These are phyloP conservation scores for Stictonetta naevosa DNA, from an alignment of 2,113 vertebrate species.

Conservation along the genomic window DNA sequence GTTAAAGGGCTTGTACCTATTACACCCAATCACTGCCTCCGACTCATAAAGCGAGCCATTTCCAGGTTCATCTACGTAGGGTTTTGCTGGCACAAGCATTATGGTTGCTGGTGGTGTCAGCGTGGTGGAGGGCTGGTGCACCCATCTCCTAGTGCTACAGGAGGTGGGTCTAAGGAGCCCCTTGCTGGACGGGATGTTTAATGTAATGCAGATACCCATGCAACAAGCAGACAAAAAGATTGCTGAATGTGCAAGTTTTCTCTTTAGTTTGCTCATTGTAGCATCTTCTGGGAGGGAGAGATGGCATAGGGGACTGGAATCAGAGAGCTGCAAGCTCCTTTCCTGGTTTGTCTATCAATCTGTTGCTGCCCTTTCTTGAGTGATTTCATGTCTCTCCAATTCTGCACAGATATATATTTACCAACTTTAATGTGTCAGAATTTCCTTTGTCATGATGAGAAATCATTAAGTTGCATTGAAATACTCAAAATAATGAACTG, in stretches of 20 bases:
- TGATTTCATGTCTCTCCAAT: background rate
- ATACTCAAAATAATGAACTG: background rate
- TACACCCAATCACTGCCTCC: background rate
- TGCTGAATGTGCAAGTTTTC: background rate
- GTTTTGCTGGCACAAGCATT: rapidly evolving
- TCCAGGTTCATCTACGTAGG: background rate
- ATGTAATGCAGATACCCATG: background rate
- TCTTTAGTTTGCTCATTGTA: background rate
- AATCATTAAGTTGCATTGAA: background rate
- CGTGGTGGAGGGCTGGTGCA: rapidly evolving
- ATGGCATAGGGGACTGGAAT: background rate
- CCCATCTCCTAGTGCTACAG: rapidly evolving
- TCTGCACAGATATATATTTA: background rate
- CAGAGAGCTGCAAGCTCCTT: background rate
- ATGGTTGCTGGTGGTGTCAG: rapidly evolving
- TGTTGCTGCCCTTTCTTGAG: background rate
- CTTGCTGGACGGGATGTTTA: background rate
- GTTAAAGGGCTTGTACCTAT: background rate
- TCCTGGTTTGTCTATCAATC: background rate
- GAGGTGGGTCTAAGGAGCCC: background rate
- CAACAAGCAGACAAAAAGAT: background rate
- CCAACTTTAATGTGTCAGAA: background rate
- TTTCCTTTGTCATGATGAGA: background rate
- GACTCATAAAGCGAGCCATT: rapidly evolving
- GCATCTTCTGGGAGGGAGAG: background rate